These are phyloP conservation scores for Sigmodon hispidus DNA, from an alignment of 2,113 vertebrate species.

Conservation along the genomic window DNA sequence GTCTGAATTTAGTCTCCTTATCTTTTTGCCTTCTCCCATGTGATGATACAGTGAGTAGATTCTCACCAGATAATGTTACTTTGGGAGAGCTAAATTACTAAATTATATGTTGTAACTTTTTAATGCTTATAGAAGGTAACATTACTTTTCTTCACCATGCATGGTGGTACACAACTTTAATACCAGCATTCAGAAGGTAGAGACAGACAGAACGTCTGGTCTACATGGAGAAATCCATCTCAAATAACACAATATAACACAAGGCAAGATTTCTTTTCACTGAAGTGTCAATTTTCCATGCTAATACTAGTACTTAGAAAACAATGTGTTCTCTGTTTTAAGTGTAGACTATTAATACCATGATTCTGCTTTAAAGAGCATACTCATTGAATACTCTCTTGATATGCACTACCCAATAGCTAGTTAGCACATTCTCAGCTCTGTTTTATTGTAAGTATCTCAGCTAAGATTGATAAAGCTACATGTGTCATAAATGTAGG, in stretches of 20 bases:
- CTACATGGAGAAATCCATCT: background rate
- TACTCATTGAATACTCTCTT: background rate
- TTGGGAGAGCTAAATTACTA: background rate
- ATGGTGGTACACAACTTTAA: background rate
- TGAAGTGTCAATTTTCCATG: background rate
- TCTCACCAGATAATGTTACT: background rate
- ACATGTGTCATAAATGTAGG: background rate
- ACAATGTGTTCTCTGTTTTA: background rate
- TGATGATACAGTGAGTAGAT: background rate
- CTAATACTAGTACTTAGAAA: background rate
- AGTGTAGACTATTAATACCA: background rate
- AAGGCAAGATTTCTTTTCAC: background rate
- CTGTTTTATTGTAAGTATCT: background rate
- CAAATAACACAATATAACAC: background rate
- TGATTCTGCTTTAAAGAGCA: background rate
- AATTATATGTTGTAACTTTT: background rate
- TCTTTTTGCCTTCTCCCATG: background rate
- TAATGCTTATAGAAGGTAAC: background rate
- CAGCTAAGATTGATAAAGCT: background rate
- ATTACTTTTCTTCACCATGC: background rate
- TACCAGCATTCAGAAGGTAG: too few relatives aligned
- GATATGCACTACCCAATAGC: background rate
- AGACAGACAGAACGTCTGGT: too few relatives aligned
- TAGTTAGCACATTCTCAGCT: background rate
- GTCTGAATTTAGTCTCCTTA: background rate